A percentile compares a stretch with the other conserved stretches of the same genome.
These are phyloP conservation scores for Chaetodon trifasciatus DNA, from an alignment of 2,797 vertebrate species.

Conservation along the genomic window DNA sequence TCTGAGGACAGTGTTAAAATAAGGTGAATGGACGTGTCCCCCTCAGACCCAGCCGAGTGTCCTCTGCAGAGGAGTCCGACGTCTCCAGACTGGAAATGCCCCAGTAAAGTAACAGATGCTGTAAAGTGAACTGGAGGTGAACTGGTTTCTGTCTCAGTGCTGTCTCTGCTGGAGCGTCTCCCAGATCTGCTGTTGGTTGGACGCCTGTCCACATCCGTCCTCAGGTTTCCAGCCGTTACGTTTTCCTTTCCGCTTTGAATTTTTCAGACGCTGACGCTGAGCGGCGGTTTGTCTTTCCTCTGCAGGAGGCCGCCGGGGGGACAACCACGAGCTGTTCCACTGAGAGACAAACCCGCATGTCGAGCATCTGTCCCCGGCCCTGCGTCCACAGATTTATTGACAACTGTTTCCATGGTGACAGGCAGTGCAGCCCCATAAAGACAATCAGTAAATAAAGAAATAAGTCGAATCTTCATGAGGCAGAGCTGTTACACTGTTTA, in stretches of 20 bases:
- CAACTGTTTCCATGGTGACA: neutral
- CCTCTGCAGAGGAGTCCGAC: too few relatives aligned
- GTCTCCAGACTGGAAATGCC: neutral
- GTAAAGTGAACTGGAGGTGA: neutral
- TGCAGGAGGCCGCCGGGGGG: neutral
- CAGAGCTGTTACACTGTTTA: too few relatives aligned
- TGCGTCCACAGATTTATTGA: neutral
- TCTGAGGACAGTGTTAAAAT: too few relatives aligned
- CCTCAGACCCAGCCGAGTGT: too few relatives aligned
- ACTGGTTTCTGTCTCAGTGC: neutral
- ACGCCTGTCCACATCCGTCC: neutral
- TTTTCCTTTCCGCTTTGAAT: conserved; percentile 80
- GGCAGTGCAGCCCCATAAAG: neutral
- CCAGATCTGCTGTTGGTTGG: too few relatives aligned
- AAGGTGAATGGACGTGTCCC: too few relatives aligned
- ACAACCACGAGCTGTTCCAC: too few relatives aligned
- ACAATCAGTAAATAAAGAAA: neutral
- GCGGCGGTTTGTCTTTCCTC: conserved; percentile 25
- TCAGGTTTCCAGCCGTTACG: conserved; percentile 75
- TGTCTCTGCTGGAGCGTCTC: too few relatives aligned
- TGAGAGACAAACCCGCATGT: too few relatives aligned
- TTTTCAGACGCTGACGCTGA: conserved; percentile 72
- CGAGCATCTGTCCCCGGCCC: too few relatives aligned
- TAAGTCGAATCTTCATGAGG: too few relatives aligned
- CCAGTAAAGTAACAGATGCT: neutral